Evolutionary conservation across 2,113 vertebrate genomes (phyloP).

Genomic region (Chamaetylas fuelleborni): DNA sequence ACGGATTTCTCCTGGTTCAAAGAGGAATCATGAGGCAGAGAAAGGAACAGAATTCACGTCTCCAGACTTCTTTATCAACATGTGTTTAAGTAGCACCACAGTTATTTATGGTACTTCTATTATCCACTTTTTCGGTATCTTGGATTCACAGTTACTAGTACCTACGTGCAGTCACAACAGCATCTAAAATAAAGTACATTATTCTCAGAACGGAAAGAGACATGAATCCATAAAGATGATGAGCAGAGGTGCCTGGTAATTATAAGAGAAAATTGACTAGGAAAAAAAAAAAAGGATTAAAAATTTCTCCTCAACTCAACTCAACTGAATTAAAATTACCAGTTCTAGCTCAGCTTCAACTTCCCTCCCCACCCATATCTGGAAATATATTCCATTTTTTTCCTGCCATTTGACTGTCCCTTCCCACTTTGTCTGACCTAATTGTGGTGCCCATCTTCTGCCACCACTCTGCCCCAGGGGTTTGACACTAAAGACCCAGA

Average conservation of each 20-base stretch:
- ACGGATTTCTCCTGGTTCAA: neutral
- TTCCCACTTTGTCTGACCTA: neutral
- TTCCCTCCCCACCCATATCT: neutral
- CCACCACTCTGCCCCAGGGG: neutral
- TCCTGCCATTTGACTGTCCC: neutral
- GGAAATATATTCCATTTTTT: neutral
- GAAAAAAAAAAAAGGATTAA: neutral
- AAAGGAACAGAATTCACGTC: accelerated
- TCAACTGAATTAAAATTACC: neutral
- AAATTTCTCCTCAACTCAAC: neutral
- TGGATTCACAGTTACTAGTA: neutral
- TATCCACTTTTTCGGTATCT: neutral
- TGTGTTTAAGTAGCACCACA: neutral
- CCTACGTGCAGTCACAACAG: neutral
- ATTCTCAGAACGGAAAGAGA: neutral
- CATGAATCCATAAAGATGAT: neutral
- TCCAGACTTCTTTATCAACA: neutral
- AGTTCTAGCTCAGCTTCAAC: neutral
- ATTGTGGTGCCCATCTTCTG: neutral
- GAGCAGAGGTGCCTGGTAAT: neutral
- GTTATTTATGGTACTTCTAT: neutral
- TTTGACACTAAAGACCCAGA: neutral
- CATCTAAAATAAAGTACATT: neutral
- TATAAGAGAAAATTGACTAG: neutral
- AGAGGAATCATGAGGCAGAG: neutral